Percentiles rank a stretch among this genome's conserved stretches.
Conservation (phyloP, 1,140 invertebrate genomes). For the Temnothorax nylanderi region DNA sequence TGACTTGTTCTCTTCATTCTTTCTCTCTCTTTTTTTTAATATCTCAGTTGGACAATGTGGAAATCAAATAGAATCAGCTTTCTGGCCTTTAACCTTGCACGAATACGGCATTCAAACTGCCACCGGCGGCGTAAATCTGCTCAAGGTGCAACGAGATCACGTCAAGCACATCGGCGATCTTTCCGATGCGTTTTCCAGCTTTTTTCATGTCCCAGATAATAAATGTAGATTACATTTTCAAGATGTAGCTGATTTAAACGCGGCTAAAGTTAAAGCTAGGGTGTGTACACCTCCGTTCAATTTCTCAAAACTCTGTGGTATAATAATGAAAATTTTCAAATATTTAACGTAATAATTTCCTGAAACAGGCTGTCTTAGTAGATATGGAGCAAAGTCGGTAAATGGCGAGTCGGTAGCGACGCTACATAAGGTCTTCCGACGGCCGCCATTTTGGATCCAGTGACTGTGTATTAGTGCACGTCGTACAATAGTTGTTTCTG, state of each 20-base stretch:
- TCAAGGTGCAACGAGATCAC: conserved; percentile 84
- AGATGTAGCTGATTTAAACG: conserved; percentile 85
- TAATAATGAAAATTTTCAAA: background rate
- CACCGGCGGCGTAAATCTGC: conserved; percentile 75
- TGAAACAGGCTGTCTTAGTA: conserved; percentile 87
- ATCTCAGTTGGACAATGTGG: conserved; percentile 89
- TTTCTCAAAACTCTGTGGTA: background rate
- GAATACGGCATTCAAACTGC: conserved; percentile 87
- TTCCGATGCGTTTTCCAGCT: conserved; percentile 87
- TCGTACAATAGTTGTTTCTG: too few relatives aligned
- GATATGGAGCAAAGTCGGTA: too few relatives aligned
- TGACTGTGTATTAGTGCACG: too few relatives aligned
- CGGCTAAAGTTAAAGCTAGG: conserved; percentile 87
- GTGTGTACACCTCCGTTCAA: conserved; percentile 77
- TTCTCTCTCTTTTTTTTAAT: background rate
- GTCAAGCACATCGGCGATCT: conserved; percentile 80
- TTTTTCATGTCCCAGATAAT: conserved; percentile 86
- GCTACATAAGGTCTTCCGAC: too few relatives aligned
- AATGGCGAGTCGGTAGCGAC: too few relatives aligned
- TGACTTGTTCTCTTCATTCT: background rate
- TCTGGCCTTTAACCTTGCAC: conserved; percentile 89
- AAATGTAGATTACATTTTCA: conserved; percentile 72
- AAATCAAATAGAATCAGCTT: conserved; percentile 90
- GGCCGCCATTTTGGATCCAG: too few relatives aligned
- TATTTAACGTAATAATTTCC: conserved; percentile 17